Base-by-base conservation (phyloP, 1,140 invertebrate species). In the Meloidogyne floridensis region DNA sequence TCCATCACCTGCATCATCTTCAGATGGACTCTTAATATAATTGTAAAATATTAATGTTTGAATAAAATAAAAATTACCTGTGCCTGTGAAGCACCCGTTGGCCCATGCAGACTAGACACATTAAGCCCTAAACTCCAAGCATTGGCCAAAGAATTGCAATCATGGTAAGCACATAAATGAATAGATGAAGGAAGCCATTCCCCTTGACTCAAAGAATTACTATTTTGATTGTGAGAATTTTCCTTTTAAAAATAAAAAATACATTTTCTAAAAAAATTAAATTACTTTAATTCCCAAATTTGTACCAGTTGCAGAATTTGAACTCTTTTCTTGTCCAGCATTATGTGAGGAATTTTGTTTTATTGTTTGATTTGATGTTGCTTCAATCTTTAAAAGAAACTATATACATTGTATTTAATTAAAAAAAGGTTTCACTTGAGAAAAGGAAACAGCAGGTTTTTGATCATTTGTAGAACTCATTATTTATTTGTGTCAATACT, bases 1-100 rank as follows among this genome's bases (percentile, higher is more conserved):
- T 11, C 89, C 88, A 81, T 89, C 88, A 18, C 88, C 88, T 6
- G 79, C 56, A 82, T 89, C 88, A 56, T 89, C 89, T 78, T 89
- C 88, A 42, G 84, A 83, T 42, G 87, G 88, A 42, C 86, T 85
- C 77, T 87, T 79, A 65, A 20, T 59, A 70, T 18, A 32, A 65
- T 43, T 72, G 74, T 20, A 75, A 51, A 20, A 75, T 53, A 78
- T 77, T 56, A 42, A 15, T 6, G 20, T 4, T 53, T 76, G 42
- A 20, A 3, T 43, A 69, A 54, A 9, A 43, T 77, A n/a, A 42
- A 42, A 59, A n/a, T 70, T 80, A 32, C 74, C 20, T 59, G 20
- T 10, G 85, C 84, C 71, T 84, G 84, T 20, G 86, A 87, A 4
- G 85, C 87, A 4, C 87, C 86, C 18, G 87, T 87, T n/a, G 86